phyloP scores from a whole-genome alignment of 2,888 invertebrate genomes.

The Leptarthrus brevirostris region DNA sequence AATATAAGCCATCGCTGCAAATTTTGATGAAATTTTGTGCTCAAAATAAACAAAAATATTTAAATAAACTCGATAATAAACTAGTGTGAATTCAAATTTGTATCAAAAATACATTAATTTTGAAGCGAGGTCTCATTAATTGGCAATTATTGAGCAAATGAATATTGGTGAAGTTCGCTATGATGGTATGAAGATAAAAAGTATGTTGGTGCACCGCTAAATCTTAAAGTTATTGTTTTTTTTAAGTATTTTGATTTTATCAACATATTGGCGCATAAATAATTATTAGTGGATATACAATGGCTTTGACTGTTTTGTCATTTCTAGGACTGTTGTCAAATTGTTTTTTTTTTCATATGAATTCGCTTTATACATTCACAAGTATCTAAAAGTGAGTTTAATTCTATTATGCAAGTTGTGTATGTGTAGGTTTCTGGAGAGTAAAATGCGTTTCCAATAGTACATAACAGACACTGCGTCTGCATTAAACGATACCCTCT shows the following conservation, averaged over 20 bases:
- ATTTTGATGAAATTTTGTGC: too few relatives aligned
- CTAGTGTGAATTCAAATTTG: not conserved
- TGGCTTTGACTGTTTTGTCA: constrained; percentile 37
- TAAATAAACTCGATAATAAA: not conserved
- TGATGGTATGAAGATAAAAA: constrained; percentile 33
- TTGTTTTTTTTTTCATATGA: constrained; percentile 24
- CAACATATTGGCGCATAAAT: constrained; percentile 28
- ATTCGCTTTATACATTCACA: constrained; percentile 32
- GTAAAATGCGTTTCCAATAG: constrained; percentile 27
- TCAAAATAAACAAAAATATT: too few relatives aligned
- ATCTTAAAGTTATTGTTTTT: constrained; percentile 14
- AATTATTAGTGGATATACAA: constrained; percentile 42
- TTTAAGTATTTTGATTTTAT: constrained; percentile 2
- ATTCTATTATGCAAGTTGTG: constrained; percentile 24
- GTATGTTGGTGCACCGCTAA: constrained; percentile 33
- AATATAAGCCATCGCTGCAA: not conserved
- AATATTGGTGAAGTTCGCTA: constrained; percentile 6
- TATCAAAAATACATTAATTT: not conserved
- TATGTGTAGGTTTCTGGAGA: constrained; percentile 28
- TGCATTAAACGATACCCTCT: constrained; percentile 36
- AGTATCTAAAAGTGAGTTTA: constrained; percentile 32
- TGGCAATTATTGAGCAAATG: not conserved
- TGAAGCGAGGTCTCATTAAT: constrained; percentile 3
- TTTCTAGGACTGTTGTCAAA: constrained; percentile 32
- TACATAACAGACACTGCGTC: constrained; percentile 37